phyloP scores from a whole-genome alignment of 2,888 invertebrate genomes.

The Dryocosmus kuriphilus region DNA sequence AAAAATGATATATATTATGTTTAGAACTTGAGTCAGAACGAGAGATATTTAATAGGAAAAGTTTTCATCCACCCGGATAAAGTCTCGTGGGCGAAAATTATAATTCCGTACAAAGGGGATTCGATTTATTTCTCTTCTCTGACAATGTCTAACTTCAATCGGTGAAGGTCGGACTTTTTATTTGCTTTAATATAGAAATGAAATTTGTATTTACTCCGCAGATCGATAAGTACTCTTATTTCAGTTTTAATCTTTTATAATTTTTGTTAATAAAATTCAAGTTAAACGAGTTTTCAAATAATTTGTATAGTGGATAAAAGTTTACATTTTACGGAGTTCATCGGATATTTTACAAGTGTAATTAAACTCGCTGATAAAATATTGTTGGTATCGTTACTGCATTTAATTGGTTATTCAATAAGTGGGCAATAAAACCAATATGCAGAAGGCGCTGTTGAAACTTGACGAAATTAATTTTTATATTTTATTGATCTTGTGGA shows the following conservation, averaged over 20 bases:
- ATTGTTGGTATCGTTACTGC: background rate
- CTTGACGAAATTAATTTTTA: too few relatives aligned
- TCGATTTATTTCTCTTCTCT: background rate
- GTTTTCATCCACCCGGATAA: conserved; percentile 9
- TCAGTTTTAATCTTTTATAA: background rate
- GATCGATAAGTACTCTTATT: background rate
- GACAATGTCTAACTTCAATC: background rate
- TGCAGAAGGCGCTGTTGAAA: background rate
- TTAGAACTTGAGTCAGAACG: background rate
- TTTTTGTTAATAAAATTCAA: too few relatives aligned
- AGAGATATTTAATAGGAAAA: conserved; percentile 25
- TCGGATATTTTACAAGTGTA: background rate
- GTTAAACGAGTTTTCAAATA: too few relatives aligned
- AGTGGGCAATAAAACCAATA: background rate
- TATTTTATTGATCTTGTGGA: too few relatives aligned
- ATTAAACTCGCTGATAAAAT: background rate
- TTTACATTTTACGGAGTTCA: too few relatives aligned
- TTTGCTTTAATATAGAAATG: background rate
- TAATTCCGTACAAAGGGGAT: conserved; percentile 11
- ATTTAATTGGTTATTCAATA: background rate
- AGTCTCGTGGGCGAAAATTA: background rate
- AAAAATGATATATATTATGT: conserved; percentile 7
- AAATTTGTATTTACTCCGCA: background rate
- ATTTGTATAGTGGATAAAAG: too few relatives aligned
- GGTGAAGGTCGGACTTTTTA: background rate